These are phyloP conservation scores for Microchirus variegatus DNA, from an alignment of 2,797 vertebrate species.

Conservation along the genomic window DNA sequence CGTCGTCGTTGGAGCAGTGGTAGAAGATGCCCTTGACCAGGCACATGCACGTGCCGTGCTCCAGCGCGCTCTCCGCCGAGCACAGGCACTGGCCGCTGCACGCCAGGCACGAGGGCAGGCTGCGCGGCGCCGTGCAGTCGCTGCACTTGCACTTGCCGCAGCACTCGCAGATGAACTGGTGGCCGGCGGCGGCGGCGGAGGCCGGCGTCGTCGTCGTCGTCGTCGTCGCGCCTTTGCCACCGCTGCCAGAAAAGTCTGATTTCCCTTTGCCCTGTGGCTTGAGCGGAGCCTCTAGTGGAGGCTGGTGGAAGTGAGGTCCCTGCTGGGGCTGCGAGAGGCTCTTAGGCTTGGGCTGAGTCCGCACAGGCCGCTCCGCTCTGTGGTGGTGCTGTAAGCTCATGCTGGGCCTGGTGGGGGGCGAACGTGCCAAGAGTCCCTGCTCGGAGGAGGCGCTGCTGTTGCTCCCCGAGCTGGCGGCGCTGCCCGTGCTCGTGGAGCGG, in stretches of 20 bases:
- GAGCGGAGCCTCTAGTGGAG: conserved; percentile 79
- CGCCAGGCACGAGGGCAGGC: conserved; percentile 90
- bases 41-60: conserved; percentile 97
- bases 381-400: conserved; percentile 70
- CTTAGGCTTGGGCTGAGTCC: conserved; percentile 91
- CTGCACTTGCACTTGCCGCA: conserved; percentile 96
- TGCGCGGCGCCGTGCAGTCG: conserved; percentile 91
- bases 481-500: conserved; percentile 93
- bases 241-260: conserved; percentile 59
- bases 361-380: conserved; percentile 82
- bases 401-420: conserved; percentile 80
- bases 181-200: conserved; percentile 85
- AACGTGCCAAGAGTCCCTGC: conserved; percentile 89
- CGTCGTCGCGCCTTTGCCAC: conserved; percentile 58
- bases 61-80: conserved; percentile 93
- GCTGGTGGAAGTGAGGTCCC: conserved; percentile 70
- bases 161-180: conserved; percentile 94
- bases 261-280: conserved; percentile 86
- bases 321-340: conserved; percentile 64
- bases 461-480: conserved; percentile 93
- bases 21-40: conserved; percentile 96
- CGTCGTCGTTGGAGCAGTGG: conserved; percentile 96
- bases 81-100: conserved; percentile 94
- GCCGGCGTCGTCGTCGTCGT: conserved; percentile 79
- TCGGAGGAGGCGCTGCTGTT: conserved; percentile 92